Conservation (phyloP, 2,888 invertebrate genomes). For the Oxystoma pomonae region DNA sequence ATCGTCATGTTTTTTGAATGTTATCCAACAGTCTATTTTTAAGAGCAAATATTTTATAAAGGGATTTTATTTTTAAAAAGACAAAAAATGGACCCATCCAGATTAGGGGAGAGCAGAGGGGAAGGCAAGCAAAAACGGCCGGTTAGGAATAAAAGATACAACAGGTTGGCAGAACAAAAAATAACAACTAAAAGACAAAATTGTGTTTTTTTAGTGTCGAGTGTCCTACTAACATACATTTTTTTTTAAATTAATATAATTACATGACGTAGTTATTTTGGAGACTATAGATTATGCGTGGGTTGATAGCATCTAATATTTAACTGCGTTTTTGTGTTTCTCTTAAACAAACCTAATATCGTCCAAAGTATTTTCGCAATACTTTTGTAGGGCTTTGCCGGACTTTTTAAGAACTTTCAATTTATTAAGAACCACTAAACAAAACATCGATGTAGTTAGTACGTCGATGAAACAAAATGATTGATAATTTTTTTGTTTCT, state of each 20-base stretch:
- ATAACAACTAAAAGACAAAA: too few species aligned
- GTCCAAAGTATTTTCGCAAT: too few species aligned
- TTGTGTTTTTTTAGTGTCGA: not conserved
- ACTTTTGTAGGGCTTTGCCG: too few species aligned
- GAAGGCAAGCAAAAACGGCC: slow-evolving; percentile 57
- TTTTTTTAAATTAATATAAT: slow-evolving; percentile 16
- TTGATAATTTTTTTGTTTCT: too few species aligned
- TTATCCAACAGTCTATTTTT: slow-evolving; percentile 49
- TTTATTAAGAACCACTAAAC: too few species aligned
- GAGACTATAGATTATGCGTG: not conserved
- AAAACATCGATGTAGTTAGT: too few species aligned
- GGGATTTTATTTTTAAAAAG: slow-evolving; percentile 20
- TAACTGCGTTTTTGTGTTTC: too few species aligned
- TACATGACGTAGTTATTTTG: slow-evolving; percentile 8
- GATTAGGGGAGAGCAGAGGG: slow-evolving; percentile 44
- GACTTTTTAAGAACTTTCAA: too few species aligned
- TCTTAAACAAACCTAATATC: too few species aligned
- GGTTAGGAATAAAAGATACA: slow-evolving; percentile 67
- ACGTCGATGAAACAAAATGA: too few species aligned
- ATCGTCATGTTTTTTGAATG: slow-evolving; percentile 35
- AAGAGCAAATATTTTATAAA: slow-evolving; percentile 28
- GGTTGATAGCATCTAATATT: too few species aligned
- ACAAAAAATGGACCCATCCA: slow-evolving; percentile 43
- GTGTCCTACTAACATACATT: slow-evolving; percentile 16
- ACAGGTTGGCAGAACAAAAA: slow-evolving; percentile 61